Base-by-base conservation (phyloP, 2,888 invertebrate genomes). In the Ecliptopera silaceata region DNA sequence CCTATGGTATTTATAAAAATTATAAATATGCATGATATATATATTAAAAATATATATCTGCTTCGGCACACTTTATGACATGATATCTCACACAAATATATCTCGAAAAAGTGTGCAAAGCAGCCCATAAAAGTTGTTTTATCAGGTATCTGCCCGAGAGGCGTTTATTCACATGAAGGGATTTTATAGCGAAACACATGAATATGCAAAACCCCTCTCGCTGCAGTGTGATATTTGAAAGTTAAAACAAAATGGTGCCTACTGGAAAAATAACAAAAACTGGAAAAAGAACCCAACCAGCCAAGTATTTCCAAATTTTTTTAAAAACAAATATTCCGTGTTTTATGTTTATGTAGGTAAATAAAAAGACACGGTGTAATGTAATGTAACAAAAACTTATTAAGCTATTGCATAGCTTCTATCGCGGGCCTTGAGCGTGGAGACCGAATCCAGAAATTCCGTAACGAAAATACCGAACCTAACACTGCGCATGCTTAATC, bases 171-270 rank as follows among this genome's bases (percentile, higher is more conserved):
- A 66, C 64, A 70, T 75, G 72, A 71, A 68, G 63, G 59, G 58
- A 63, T 74, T 71, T 76, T 64, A 63, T 67, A 72, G 66, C 62
- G 43, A 34, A 32, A 64, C 61, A 36, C 15, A 74, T 76, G 74
- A 77, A 77, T 78, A 77, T 77, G 77, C 69, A 77, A 76, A 77
- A 72, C 15, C 62, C 18, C 48, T 55, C 59, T 64, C 66, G 72
- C 68, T 66, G 64, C 64, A 58, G 66, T 62, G 69, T 67, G 70
- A 26, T 26, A 26, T 69, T 70, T 34, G 13, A 34, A 34, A 13
- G 12, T 34, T 26, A 12, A 34, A 34, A 34, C 12, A 2, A 34
- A 34, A 34, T 34, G 31, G 31, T n/a, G 3, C 31, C 31, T 31
- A 13, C 13, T 6, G 13, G 12, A 34, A 13, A 34, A 34, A 4